phyloP scores from a whole-genome alignment of 1,140 invertebrate species.

The Gonioctena quinquepunctata region DNA sequence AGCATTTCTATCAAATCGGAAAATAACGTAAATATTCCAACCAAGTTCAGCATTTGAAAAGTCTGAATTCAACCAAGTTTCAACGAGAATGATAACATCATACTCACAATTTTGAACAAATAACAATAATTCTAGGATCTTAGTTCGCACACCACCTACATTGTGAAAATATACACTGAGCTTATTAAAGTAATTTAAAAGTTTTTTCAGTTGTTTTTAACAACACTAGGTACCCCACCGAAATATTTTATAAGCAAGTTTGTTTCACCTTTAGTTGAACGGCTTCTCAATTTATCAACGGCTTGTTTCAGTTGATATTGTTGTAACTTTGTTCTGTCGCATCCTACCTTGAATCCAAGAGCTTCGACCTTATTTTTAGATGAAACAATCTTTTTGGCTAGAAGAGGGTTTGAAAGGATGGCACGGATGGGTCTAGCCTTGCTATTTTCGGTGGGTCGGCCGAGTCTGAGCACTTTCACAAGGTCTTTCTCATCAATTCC shows the following conservation, averaged over 20 bases:
- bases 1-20: not conserved
- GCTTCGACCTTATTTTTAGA: not conserved
- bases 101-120: not conserved
- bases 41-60: not conserved
- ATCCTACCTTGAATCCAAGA: not conserved
- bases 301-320: not conserved
- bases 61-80: constrained; percentile 1
- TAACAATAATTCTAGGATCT: not conserved
- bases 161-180: not conserved
- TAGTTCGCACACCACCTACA: not conserved
- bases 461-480: no score
- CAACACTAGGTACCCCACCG: not conserved
- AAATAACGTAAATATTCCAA: not conserved
- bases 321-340: not conserved
- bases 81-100: not conserved
- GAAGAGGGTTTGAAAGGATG: no score
- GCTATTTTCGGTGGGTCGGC: no score
- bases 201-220: not conserved
- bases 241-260: not conserved
- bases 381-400: not conserved
- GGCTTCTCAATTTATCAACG: not conserved
- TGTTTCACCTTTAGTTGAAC: not conserved
- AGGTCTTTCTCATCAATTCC: no score
- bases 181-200: not conserved
- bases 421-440: no score